Evolutionary conservation across 2,888 invertebrate species (phyloP).

Genomic region (Graphium colonna): DNA sequence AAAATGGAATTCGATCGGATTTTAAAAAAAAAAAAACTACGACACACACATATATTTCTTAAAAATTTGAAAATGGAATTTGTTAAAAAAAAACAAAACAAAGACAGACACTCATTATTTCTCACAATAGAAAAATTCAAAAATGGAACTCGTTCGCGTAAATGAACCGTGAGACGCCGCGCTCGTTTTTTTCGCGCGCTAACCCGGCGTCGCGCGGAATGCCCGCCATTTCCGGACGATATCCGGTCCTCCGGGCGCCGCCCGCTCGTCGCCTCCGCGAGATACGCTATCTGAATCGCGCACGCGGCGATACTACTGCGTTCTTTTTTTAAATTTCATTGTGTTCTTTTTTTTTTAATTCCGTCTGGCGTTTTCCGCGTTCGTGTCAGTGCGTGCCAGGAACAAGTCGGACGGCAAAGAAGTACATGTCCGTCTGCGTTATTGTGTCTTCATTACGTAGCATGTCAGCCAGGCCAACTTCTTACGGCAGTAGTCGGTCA

Average conservation of each 20-base stretch:
- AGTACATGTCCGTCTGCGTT: not conserved
- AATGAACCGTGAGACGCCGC: too few relatives aligned
- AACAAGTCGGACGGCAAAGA: conserved; percentile 19
- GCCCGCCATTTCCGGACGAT: conserved; percentile 76
- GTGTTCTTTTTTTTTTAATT: conserved; percentile 8
- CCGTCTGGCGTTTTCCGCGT: conserved; percentile 34
- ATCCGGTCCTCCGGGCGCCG: conserved; percentile 65
- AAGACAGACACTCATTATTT: too few relatives aligned
- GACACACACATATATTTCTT: conserved; percentile 36
- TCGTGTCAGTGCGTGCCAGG: conserved; percentile 49
- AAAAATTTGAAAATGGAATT: too few relatives aligned
- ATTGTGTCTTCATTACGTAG: not conserved
- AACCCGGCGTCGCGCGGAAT: conserved; percentile 67
- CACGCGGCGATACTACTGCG: conserved; percentile 6
- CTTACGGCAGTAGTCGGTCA: too few relatives aligned
- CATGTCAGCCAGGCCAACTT: not conserved
- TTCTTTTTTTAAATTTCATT: not conserved
- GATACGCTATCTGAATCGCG: conserved; percentile 48
- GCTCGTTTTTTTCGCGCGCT: not conserved
- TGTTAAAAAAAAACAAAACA: too few relatives aligned
- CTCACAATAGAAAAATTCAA: too few relatives aligned
- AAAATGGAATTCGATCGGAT: conserved; percentile 3
- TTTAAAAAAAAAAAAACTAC: not conserved
- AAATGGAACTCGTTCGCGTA: too few relatives aligned
- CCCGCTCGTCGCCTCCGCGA: conserved; percentile 46